Evolutionary conservation across 2,113 vertebrate species (phyloP), one percentile per base, ranked within the genome.

Genomic region (Aptenodytes patagonicus): DNA sequence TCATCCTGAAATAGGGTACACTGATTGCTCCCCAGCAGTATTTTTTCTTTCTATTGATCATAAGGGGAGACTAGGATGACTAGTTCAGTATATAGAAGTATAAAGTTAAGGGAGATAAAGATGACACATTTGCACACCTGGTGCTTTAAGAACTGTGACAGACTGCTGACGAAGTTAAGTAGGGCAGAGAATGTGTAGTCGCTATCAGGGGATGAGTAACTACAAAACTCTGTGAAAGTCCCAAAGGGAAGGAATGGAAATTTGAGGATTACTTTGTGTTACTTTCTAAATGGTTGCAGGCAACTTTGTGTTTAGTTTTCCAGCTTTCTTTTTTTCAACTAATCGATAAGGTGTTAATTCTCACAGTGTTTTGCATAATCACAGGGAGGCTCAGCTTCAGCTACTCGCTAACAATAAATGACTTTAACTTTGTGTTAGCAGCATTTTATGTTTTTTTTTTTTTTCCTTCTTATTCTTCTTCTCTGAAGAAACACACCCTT

Each of bases 381-480:
- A 44, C 10, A 31, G 9, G 21, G 38, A 82, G 13, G 28, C 24
- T 89, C 49, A 57, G 11, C 42, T 87, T 93, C 36, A 87, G 11
- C 9, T 61, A 13, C 20, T 84, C 77, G 13, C 15, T 69, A 60
- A 44, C 11, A 72, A 58, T n/a, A 87, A 65, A 65, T 65, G 2
- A 60, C 57, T 79, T 73, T 72, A 79, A 61, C 20, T 65, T 84
- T 58, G 7, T 40, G 7, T 78, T 57, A 73, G 9, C 11, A 36
- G 3, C 3, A 2, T 60, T 76, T 60, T 51, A 10, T 24, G 12
- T 0, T 1, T 17, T 62, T 71, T 28, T 71, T 28, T 21, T 25
- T 16, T 3, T 61, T 20, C 2, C 31, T 69, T 11, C 42, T 42
- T 42, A 42, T 57, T 46, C 25, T 87, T 55, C 7, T 83, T 83